A percentile compares a stretch with the other conserved stretches of the same genome.
phyloP scores from a whole-genome alignment of 2,113 vertebrate genomes.

The Thalassarche chlororhynchos region DNA sequence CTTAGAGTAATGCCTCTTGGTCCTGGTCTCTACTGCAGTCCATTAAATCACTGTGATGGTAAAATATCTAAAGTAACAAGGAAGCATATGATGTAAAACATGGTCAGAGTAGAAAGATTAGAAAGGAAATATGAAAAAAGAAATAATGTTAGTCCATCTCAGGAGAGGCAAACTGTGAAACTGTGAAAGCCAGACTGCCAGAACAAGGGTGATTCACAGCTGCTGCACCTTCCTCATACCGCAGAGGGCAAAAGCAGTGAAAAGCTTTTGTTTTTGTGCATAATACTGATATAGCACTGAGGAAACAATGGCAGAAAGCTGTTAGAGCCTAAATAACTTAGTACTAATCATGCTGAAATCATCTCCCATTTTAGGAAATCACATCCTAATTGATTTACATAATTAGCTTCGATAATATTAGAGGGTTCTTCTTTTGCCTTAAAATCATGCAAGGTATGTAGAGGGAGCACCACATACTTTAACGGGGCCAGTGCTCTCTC shows the following conservation, averaged over 20 bases:
- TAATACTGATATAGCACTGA: neutral
- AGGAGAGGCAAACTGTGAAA: neutral
- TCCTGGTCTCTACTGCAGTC: neutral
- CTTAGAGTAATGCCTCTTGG: neutral
- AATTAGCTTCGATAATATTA: neutral
- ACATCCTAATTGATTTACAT: neutral
- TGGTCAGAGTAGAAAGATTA: neutral
- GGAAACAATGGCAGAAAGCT: neutral
- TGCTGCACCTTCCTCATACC: rapidly evolving
- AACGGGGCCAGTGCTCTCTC: neutral
- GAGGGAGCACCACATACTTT: neutral
- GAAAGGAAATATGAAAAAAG: neutral
- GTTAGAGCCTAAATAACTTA: neutral
- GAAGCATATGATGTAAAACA: neutral
- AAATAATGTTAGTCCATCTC: neutral
- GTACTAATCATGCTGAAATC: neutral
- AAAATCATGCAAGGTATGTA: neutral
- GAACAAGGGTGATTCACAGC: rapidly evolving
- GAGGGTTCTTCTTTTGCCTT: neutral
- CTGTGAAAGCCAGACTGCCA: neutral
- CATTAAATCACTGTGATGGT: neutral
- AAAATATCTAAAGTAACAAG: neutral
- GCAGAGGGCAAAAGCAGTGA: neutral
- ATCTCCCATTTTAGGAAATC: neutral
- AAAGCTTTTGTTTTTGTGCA: neutral